Percentiles rank a stretch among this genome's conserved stretches.
Conservation (phyloP, 2,888 invertebrate genomes). For the Drosophila borealis region DNA sequence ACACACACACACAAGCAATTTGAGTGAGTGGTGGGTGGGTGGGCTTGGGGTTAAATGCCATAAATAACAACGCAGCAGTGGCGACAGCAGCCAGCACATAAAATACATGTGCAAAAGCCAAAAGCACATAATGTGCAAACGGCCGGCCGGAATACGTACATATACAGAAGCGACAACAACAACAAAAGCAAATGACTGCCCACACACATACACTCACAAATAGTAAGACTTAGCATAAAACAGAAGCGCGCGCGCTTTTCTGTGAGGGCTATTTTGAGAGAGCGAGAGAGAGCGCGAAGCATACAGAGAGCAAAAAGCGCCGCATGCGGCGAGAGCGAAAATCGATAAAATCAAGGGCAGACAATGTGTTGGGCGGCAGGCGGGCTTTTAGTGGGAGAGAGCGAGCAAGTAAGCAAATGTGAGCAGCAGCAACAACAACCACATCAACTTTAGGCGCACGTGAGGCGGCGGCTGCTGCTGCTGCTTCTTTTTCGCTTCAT, state of each 20-base stretch:
- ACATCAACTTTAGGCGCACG: conserved; percentile 63
- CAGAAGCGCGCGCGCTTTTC: conserved; percentile 62
- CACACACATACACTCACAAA: conserved; percentile 24
- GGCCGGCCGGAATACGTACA: conserved; percentile 51
- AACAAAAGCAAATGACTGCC: conserved; percentile 21
- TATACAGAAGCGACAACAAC: conserved; percentile 10
- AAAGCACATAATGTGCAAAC: conserved; percentile 55
- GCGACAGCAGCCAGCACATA: conserved; percentile 62
- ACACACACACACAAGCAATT: conserved; percentile 58
- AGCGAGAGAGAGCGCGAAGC: conserved; percentile 19
- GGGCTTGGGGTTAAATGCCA: conserved; percentile 68
- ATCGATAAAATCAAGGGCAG: conserved; percentile 85
- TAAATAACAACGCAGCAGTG: conserved; percentile 65
- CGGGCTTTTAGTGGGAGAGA: conserved; percentile 22
- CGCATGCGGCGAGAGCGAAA: conserved; percentile 72
- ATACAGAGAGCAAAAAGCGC: conserved; percentile 63
- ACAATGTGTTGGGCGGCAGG: conserved; percentile 75
- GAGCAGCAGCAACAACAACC: conserved; percentile 17
- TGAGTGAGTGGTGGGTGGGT: conserved; percentile 46
- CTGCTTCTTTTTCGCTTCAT: conserved; percentile 19
- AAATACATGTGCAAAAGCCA: conserved; percentile 51
- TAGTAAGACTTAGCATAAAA: conserved; percentile 60
- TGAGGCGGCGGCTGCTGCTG: conserved; percentile 50
- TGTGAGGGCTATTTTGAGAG: conserved; percentile 32
- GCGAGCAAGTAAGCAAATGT: conserved; percentile 33